Percentiles rank a stretch among this genome's conserved stretches.
Evolutionary conservation across 92 coral and sea anemone genomes (phyloP).

Genomic region (Palythoa grandiflora): DNA sequence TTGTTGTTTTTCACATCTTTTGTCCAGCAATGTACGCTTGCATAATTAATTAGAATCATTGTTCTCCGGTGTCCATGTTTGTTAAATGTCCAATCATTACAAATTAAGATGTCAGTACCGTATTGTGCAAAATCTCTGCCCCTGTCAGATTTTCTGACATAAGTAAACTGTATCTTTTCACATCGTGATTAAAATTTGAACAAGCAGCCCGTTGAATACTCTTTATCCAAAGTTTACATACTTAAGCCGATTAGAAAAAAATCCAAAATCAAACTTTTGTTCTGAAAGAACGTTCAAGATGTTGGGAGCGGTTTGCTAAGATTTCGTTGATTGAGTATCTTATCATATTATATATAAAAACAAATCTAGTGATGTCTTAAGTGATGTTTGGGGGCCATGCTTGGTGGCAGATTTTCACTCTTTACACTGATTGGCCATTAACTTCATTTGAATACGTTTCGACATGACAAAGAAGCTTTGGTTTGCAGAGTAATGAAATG

Average conservation of each 20-base stretch:
- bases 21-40: slow-evolving; percentile 47
- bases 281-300: slow-evolving; percentile 48
- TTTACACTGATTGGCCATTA: slow-evolving; percentile 32
- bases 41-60: slow-evolving; percentile 51
- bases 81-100: slow-evolving; percentile 38
- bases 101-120: slow-evolving; percentile 39
- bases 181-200: slow-evolving; percentile 53
- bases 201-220: slow-evolving; percentile 50
- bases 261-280: slow-evolving; percentile 53
- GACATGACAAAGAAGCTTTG: slow-evolving; percentile 34
- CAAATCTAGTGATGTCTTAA: slow-evolving; percentile 11
- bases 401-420: background rate
- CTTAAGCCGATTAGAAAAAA: slow-evolving; percentile 54
- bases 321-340: slow-evolving; percentile 24
- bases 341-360: slow-evolving; percentile 37
- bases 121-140: slow-evolving; percentile 30
- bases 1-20: slow-evolving; percentile 36
- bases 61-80: slow-evolving; percentile 20
- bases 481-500: slow-evolving; percentile 38
- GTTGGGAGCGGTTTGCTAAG: slow-evolving; percentile 34
- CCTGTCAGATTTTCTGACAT: slow-evolving; percentile 49
- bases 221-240: slow-evolving; percentile 49
- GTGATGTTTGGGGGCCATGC: background rate
- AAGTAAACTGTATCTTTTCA: slow-evolving; percentile 45
- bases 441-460: slow-evolving; percentile 16